phyloP scores from a whole-genome alignment of 2,113 vertebrate species.

The Uria lomvia region DNA sequence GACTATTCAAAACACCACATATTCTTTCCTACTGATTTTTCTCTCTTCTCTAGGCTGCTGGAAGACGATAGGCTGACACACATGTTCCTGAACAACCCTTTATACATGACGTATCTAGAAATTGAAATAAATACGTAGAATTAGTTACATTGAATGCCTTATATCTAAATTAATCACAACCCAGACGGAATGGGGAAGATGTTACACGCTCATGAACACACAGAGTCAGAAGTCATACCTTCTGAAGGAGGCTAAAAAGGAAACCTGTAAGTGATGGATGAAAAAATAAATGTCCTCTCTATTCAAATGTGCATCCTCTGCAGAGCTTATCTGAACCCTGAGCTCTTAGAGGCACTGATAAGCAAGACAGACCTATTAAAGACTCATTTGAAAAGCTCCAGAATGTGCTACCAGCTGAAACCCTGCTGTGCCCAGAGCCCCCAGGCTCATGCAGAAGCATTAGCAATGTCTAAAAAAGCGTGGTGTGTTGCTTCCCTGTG shows the following conservation, averaged over 20 bases:
- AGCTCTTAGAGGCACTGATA: neutral
- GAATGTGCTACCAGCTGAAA: neutral
- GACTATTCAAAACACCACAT: neutral
- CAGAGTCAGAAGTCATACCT: neutral
- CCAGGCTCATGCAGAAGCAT: neutral
- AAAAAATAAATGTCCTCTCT: neutral
- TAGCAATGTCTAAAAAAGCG: neutral
- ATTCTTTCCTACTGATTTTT: neutral
- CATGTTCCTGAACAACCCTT: neutral
- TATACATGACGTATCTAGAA: neutral
- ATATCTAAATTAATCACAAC: neutral
- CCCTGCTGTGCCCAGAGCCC: neutral
- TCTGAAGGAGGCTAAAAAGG: neutral
- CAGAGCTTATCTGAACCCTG: neutral
- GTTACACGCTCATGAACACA: neutral
- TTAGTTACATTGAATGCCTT: neutral
- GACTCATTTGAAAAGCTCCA: neutral
- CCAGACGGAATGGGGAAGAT: neutral
- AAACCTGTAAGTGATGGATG: neutral
- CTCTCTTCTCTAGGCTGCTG: neutral
- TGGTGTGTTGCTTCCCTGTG: neutral
- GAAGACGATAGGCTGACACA: neutral
- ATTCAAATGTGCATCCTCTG: neutral
- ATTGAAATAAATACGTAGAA: neutral
- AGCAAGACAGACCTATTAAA: neutral